Evolutionary conservation across 2,888 invertebrate species (phyloP).

Genomic region (Watsonalla cultraria): DNA sequence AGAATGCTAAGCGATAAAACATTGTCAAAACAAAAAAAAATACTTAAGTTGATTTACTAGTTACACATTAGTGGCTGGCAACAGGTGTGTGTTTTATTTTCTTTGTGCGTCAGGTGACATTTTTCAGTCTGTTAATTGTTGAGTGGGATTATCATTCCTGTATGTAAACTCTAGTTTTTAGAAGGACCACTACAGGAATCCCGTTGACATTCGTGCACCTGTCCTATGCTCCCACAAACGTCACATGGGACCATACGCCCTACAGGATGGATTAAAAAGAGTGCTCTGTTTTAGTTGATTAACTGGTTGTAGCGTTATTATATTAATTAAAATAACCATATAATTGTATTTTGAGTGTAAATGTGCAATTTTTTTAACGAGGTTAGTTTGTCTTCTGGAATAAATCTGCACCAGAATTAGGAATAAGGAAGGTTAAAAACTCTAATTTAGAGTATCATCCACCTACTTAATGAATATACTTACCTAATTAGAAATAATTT

Average conservation of each 20-base stretch:
- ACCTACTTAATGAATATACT: no score
- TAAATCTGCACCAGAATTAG: no score
- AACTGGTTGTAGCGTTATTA: no score
- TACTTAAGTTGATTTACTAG: conserved; percentile 21
- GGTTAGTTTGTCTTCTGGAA: no score
- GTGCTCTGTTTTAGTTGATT: not conserved
- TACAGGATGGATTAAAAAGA: not conserved
- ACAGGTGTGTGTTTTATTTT: conserved; percentile 58
- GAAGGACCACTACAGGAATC: conserved; percentile 48
- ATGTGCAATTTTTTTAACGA: no score
- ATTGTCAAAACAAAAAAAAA: conserved; percentile 8
- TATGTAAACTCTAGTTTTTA: conserved; percentile 61
- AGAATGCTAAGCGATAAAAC: not conserved
- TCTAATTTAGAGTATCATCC: no score
- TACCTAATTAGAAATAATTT: no score
- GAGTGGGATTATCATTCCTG: conserved; percentile 32
- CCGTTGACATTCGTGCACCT: conserved; percentile 52
- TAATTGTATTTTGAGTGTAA: no score
- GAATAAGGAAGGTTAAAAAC: no score
- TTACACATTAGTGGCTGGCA: conserved; percentile 31
- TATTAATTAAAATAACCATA: no score
- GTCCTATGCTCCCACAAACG: conserved; percentile 31
- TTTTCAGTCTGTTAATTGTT: conserved; percentile 67
- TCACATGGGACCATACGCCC: conserved; percentile 3
- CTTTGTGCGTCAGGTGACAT: conserved; percentile 64